Evolutionary conservation across 1,140 invertebrate species (phyloP), one percentile per base, ranked within the genome.

Genomic region (Lepidurus packardi): DNA sequence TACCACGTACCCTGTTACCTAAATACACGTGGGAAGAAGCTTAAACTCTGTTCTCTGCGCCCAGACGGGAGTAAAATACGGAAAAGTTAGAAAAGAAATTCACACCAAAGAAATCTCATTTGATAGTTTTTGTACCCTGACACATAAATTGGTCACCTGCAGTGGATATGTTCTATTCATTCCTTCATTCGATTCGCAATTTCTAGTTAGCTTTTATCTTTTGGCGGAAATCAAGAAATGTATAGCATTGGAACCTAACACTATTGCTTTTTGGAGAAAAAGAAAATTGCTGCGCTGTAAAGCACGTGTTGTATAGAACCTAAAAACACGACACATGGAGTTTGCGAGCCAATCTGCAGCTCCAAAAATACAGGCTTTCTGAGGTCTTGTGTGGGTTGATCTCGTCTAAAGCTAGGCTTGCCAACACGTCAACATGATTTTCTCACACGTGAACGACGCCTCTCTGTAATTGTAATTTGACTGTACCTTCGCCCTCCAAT

Each of bases 391-490:
- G 21, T 13, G 53, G 53, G 53, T 9, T 65, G 53, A 65, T 65
- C 53, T 65, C 13, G 0, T 65, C 53, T 21, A n/a, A 9, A 65
- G 53, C 53, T 21, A 65, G 21, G 53, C 53, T 65, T 65, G 53
- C 21, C 53, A 65, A 65, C 53, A 65, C 13, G 53, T 65, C 53
- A 65, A 65, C 53, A 65, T 65, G 53, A 16, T 65, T 65, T 65
- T 65, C 53, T 65, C 53, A 65, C 53, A 13, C 53, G 7, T 65
- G 53, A 65, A 65, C 53, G 53, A 13, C 53, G 34, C 13, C 53
- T 65, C 53, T 65, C 53, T 65, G 53, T 65, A 65, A 65, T 65
- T 65, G 21, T 65, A 65, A 65, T 65, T 65, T 65, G 9, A 13
- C 21, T 65, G 16, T 21, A n/a, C 8, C 21, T 9, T 1, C 16